These are phyloP conservation scores for Anas platyrhynchos DNA, from an alignment of 2,113 vertebrate species.

Conservation along the genomic window DNA sequence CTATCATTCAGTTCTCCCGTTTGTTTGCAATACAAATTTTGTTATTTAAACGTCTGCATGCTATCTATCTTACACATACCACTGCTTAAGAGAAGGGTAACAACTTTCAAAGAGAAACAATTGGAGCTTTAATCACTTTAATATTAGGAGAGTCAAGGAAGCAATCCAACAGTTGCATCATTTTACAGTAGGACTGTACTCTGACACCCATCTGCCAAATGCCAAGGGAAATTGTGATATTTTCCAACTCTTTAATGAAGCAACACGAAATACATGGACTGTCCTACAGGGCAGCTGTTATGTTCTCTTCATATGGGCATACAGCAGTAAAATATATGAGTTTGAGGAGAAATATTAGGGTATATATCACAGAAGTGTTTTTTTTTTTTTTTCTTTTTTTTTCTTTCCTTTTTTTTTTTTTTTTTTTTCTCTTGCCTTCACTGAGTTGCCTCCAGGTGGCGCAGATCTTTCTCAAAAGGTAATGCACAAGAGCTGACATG, in stretches of 20 bases:
- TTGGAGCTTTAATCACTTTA: neutral
- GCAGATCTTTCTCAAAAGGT: neutral
- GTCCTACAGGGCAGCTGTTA: neutral
- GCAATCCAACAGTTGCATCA: neutral
- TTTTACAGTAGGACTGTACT: neutral
- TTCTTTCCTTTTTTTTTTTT: no score
- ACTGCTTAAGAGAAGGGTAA: neutral
- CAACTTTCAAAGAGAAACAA: neutral
- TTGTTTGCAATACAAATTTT: neutral
- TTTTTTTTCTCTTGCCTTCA: neutral
- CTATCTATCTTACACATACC: neutral
- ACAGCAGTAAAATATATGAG: neutral
- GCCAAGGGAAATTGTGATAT: neutral
- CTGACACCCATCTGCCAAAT: neutral
- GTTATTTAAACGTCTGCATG: neutral
- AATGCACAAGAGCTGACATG: neutral
- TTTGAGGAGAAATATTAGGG: neutral
- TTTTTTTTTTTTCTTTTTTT: no score
- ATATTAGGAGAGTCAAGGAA: neutral
- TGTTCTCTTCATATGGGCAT: neutral
- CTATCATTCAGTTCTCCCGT: neutral
- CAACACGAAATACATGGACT: neutral
- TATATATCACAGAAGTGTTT: neutral
- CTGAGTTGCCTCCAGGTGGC: neutral
- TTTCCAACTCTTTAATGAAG: neutral